phyloP scores from a whole-genome alignment of 2,888 invertebrate genomes.

The Rhodophaea formosa region DNA sequence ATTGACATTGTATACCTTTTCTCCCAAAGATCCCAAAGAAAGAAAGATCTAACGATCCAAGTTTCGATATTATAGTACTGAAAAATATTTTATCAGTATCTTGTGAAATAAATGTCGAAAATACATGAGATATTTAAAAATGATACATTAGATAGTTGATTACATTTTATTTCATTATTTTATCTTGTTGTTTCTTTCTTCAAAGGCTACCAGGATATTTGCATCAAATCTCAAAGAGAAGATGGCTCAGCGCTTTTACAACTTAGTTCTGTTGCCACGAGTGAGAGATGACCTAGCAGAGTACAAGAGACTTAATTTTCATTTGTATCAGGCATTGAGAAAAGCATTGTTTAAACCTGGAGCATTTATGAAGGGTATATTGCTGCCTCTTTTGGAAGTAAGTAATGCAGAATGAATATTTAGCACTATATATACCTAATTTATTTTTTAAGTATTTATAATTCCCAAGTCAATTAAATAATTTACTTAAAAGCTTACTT shows the following conservation, averaged over 20 bases:
- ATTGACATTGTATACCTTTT: too few species aligned
- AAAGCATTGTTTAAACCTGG: conserved; percentile 98
- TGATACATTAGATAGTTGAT: too few species aligned
- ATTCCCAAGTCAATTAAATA: too few species aligned
- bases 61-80: too few species aligned
- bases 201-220: conserved; percentile 94
- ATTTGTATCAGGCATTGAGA: conserved; percentile 95
- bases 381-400: conserved; percentile 86
- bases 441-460: conserved; percentile 19
- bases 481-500: too few species aligned
- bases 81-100: too few species aligned
- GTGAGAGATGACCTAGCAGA: conserved; percentile 97
- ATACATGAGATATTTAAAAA: too few species aligned
- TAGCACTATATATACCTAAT: too few species aligned
- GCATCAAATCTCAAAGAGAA: conserved; percentile 97
- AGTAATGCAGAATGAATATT: conserved; percentile 20
- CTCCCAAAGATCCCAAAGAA: too few species aligned
- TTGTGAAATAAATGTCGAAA: too few species aligned
- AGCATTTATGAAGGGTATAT: conserved; percentile 97
- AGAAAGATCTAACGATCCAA: too few species aligned
- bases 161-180: not conserved
- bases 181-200: not conserved
- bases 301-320: conserved; percentile 97
- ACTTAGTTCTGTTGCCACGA: conserved; percentile 94
- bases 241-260: conserved; percentile 98